phyloP scores from a whole-genome alignment of 2,797 vertebrate genomes.

The Scomberomorus guttatus region DNA sequence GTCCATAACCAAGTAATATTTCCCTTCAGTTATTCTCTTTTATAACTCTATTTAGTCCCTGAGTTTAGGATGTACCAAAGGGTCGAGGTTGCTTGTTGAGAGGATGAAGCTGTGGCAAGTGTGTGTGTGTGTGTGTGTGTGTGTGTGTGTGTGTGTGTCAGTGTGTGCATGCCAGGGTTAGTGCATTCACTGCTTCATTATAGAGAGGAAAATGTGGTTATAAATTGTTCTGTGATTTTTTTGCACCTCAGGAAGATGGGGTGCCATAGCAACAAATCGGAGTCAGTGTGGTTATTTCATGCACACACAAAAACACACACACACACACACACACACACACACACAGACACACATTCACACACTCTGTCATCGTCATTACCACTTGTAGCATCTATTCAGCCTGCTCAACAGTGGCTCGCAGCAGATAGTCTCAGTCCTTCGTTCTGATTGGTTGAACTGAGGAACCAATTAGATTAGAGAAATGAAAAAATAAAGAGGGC shows the following conservation, averaged over 20 bases:
- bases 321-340: slow-evolving; percentile 13
- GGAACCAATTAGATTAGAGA: slow-evolving; percentile 59
- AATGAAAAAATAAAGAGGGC: slow-evolving; percentile 38
- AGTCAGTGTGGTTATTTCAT: slow-evolving; percentile 57
- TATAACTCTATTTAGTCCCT: slow-evolving; percentile 23
- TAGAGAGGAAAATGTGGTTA: slow-evolving; percentile 72
- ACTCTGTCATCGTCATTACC: slow-evolving; percentile 47
- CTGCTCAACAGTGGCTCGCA: slow-evolving; percentile 28
- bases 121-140: slow-evolving; percentile 9
- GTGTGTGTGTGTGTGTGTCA: slow-evolving; percentile 10
- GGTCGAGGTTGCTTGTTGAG: slow-evolving; percentile 10
- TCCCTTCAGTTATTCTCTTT: slow-evolving; percentile 18
- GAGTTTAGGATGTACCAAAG: slow-evolving; percentile 19
- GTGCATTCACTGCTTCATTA: slow-evolving; percentile 65
- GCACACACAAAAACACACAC: slow-evolving; percentile 23
- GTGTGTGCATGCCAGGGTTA: slow-evolving; percentile 30
- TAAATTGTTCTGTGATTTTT: slow-evolving; percentile 77
- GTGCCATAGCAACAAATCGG: slow-evolving; percentile 78
- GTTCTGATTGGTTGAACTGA: slow-evolving; percentile 57
- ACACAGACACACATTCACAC: slow-evolving; percentile 13
- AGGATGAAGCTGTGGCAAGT: slow-evolving; percentile 12
- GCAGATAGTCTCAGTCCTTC: slow-evolving; percentile 33
- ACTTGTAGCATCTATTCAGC: slow-evolving; percentile 68
- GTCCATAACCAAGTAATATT: background rate
- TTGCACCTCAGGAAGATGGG: slow-evolving; percentile 70